A percentile compares a stretch with the other conserved stretches of the same genome.
phyloP scores from a whole-genome alignment of 1,140 invertebrate species.

The Magallana ariakensis region DNA sequence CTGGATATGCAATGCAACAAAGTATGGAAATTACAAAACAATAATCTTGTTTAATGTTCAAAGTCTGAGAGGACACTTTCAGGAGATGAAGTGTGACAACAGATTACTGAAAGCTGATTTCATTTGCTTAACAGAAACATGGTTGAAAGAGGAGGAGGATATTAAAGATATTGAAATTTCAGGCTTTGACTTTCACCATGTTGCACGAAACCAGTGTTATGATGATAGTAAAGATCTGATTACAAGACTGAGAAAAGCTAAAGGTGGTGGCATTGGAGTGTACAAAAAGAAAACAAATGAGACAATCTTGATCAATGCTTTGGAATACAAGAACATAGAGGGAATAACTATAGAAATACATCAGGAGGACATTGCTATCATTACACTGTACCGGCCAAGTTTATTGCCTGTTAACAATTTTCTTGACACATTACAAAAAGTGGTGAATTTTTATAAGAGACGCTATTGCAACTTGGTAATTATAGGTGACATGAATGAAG shows the following conservation, averaged over 20 bases:
- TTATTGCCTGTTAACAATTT: not conserved
- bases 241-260: not conserved
- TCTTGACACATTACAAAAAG: conserved; percentile 13
- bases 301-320: conserved; percentile 14
- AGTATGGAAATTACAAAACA: not conserved
- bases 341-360: no score
- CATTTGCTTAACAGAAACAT: conserved; percentile 32
- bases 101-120: conserved; percentile 8
- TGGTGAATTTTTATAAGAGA: conserved; percentile 11
- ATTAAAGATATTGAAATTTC: conserved; percentile 19
- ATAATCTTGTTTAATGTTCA: conserved; percentile 36
- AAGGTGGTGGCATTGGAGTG: not conserved
- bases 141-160: conserved; percentile 1
- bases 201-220: not conserved
- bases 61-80: conserved; percentile 1
- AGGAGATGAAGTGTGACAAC: not conserved
- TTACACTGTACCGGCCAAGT: not conserved
- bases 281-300: conserved; percentile 8
- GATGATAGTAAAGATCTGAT: not conserved
- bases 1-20: not conserved
- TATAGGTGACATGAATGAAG: conserved; percentile 38
- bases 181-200: conserved; percentile 4
- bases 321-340: not conserved
- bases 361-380: not conserved
- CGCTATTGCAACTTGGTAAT: not conserved